Conservation (phyloP, 1,140 invertebrate genomes). For the Aradophagus sp. region DNA sequence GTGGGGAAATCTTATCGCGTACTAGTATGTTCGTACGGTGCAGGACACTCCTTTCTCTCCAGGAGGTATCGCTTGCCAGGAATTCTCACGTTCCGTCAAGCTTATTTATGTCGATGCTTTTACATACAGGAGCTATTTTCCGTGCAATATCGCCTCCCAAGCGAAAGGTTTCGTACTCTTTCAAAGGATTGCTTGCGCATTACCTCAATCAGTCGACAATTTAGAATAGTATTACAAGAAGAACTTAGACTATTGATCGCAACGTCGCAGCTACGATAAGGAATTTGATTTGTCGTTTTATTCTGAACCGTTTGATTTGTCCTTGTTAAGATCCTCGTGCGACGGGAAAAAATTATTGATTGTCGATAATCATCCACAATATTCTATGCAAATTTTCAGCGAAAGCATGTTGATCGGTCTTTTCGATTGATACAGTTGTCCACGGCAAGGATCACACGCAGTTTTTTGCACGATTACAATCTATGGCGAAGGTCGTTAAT, state of each 20-base stretch:
- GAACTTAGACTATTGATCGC: no score
- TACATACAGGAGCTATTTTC: conserved; percentile 52
- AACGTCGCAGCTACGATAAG: no score
- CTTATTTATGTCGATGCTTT: conserved; percentile 56
- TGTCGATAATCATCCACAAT: no score
- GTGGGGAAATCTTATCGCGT: conserved; percentile 48
- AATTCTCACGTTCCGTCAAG: conserved; percentile 59
- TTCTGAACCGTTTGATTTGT: no score
- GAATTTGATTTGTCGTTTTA: no score
- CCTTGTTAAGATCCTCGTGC: no score
- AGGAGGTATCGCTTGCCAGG: conserved; percentile 50
- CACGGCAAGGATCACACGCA: conserved; percentile 5
- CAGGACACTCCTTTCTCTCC: conserved; percentile 59
- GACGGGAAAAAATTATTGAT: no score
- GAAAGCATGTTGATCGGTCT: neutral
- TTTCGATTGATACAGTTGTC: conserved; percentile 35
- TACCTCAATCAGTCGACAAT: no score
- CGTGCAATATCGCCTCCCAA: conserved; percentile 19
- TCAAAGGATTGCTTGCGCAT: conserved; percentile 16
- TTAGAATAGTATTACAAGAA: no score
- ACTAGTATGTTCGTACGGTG: conserved; percentile 50
- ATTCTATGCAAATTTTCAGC: no score
- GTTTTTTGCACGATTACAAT: conserved; percentile 41
- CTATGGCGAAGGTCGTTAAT: conserved; percentile 43
- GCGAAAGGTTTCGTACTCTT: conserved; percentile 27